A percentile compares a stretch with the other conserved stretches of the same genome.
These are phyloP conservation scores for Euzetes globulus DNA, from an alignment of 2,888 invertebrate species.

Conservation along the genomic window DNA sequence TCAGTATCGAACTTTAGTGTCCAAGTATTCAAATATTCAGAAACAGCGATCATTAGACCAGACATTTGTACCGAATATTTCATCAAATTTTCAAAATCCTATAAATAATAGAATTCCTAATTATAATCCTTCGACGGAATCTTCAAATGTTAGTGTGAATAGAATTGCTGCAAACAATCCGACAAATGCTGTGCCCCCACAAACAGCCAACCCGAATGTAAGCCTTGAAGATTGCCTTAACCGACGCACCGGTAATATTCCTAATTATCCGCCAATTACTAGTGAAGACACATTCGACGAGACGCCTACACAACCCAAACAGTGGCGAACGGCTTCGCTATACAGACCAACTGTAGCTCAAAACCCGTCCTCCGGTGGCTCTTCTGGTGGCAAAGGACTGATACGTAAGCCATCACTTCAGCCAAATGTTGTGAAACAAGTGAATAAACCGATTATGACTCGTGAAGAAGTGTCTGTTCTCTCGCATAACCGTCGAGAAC, in stretches of 20 bases:
- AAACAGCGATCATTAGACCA: constrained; percentile 9
- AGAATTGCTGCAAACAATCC: background rate
- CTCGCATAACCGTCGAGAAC: constrained; percentile 58
- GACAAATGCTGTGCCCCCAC: background rate
- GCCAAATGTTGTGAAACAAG: constrained; percentile 62
- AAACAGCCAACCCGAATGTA: constrained; percentile 1
- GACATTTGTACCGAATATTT: background rate
- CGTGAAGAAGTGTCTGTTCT: constrained; percentile 90
- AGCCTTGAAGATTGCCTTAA: constrained; percentile 28
- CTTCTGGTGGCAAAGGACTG: constrained; percentile 52
- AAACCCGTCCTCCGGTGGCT: background rate
- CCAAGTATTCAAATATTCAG: constrained; percentile 11
- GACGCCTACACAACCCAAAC: constrained; percentile 19
- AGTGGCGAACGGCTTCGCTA: constrained; percentile 37
- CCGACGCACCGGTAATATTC: constrained; percentile 3
- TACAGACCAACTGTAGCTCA: constrained; percentile 35
- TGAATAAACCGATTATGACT: constrained; percentile 71
- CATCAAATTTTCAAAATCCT: background rate
- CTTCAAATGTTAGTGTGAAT: background rate
- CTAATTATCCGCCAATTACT: background rate
- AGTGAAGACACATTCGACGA: constrained; percentile 25
- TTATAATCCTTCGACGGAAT: background rate
- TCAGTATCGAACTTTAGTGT: constrained; percentile 62
- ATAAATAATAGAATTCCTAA: background rate
- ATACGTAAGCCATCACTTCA: constrained; percentile 95